Evolutionary conservation across 2,888 invertebrate genomes (phyloP).

Genomic region (Stegophylla sp.): DNA sequence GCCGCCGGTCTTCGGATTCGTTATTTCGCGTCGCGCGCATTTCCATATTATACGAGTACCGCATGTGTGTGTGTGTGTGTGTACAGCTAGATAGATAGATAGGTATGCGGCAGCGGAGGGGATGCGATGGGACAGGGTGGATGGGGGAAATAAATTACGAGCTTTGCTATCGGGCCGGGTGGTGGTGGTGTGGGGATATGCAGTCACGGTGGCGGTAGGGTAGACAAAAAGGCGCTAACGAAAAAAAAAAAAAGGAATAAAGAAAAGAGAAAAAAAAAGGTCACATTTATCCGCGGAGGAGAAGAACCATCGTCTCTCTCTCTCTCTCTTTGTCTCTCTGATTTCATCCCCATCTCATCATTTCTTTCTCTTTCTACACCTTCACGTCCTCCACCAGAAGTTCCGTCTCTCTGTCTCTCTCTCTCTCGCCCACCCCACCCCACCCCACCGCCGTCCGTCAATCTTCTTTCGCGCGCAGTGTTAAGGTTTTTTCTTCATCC

Average conservation of each 20-base stretch:
- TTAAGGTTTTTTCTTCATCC: neutral
- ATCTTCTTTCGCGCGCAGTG: neutral
- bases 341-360: neutral
- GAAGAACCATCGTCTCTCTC: slow-evolving; percentile 6
- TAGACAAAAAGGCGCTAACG: slow-evolving; percentile 50
- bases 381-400: no score
- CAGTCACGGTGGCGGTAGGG: slow-evolving; percentile 15
- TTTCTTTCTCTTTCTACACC: neutral
- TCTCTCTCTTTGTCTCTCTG: neutral
- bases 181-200: neutral
- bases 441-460: no score
- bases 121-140: neutral
- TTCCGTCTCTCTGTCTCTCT: neutral
- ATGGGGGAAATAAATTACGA: slow-evolving; percentile 52
- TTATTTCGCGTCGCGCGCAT: slow-evolving; percentile 54
- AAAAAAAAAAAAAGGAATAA: slow-evolving; percentile 21
- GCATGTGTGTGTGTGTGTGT: slow-evolving; percentile 9
- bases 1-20: neutral
- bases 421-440: neutral
- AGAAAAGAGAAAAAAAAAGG: slow-evolving; percentile 25
- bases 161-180: slow-evolving; percentile 23
- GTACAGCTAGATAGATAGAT: neutral
- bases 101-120: neutral
- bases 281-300: slow-evolving; percentile 46
- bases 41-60: slow-evolving; percentile 39